Evolutionary conservation across 2,888 invertebrate genomes (phyloP), one percentile per base, ranked within the genome.

Genomic region (Drosophila hawaiiensis): DNA sequence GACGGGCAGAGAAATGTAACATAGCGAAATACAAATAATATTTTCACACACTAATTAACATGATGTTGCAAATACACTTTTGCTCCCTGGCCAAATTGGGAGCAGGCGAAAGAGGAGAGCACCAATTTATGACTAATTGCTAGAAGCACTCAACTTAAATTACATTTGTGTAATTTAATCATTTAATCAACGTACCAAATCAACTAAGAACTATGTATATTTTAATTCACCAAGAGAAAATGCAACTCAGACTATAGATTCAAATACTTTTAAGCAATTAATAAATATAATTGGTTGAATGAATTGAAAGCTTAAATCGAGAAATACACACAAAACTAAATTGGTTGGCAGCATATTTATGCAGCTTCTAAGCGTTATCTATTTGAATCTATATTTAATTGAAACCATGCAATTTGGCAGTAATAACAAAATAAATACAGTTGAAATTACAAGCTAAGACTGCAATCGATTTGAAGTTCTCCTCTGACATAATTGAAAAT

Each of bases 41-140:
- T 72, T 56, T 71, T 77, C 68, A 68, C 78, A 78, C 70, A 71
- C 74, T 78, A 78, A 78, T 78, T 78, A 78, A 78, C 78, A 78
- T 39, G 59, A 54, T 53, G 54, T 47, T 31, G 49, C 37, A 25
- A 9, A 35, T 47, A 68, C 55, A 56, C 59, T 25, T 28, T 25
- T 41, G 53, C 49, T 19, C 35, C 43, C 22, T 29, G 35, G 39
- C 53, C 28, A 59, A 59, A 25, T 35, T 35, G 12, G 22, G 16
- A 47, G 43, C 43, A 22, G 52, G 37, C 31, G 25, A 28, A 47
- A 47, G 37, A 25, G n/a, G 28, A 12, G 22, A 33, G 7, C 6
- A 43, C 7, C 25, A 63, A 35, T 56, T 63, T 28, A 16, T 12
- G 16, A 35, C 25, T 12, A 35, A 47, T 35, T 56, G 56, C 43